These are phyloP conservation scores for Macropodus opercularis DNA, from an alignment of 2,797 vertebrate genomes.

Conservation along the genomic window DNA sequence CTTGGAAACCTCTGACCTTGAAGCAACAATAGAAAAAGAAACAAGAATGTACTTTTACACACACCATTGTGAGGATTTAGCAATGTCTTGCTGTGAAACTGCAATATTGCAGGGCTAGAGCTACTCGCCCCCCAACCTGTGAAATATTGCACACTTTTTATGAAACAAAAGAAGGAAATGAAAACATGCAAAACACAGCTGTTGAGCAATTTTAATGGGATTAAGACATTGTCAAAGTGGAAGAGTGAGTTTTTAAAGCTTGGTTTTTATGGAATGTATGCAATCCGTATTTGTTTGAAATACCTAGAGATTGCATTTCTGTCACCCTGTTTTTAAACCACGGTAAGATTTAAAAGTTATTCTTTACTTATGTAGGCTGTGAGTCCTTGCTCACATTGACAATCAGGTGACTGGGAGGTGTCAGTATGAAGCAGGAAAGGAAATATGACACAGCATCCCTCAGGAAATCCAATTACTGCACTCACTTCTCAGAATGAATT, in stretches of 20 bases:
- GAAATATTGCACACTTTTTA: conserved; percentile 44
- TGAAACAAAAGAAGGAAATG: conserved; percentile 69
- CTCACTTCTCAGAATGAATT: conserved; percentile 7
- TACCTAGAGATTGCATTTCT: neutral
- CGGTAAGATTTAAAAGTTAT: neutral
- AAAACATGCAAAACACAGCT: conserved; percentile 27
- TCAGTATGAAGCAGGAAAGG: conserved; percentile 14
- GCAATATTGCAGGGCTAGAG: conserved; percentile 62
- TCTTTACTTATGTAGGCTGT: conserved; percentile 4
- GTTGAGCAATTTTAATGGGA: conserved; percentile 43
- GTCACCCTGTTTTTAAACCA: neutral
- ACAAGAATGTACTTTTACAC: conserved; percentile 15
- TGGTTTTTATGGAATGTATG: conserved; percentile 39
- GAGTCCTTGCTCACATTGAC: conserved; percentile 10
- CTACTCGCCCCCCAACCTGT: conserved; percentile 34
- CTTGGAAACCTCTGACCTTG: conserved; percentile 58
- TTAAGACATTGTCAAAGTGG: conserved; percentile 16
- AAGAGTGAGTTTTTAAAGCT: conserved; percentile 5
- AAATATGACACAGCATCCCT: conserved; percentile 18
- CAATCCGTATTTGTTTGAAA: too few species aligned
- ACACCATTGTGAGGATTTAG: conserved; percentile 38
- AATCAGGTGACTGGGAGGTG: neutral
- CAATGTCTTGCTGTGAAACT: conserved; percentile 57
- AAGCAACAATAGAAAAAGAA: conserved; percentile 11
- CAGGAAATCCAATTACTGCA: neutral